phyloP scores from a whole-genome alignment of 1,140 invertebrate species.

The Planococcus citri region DNA sequence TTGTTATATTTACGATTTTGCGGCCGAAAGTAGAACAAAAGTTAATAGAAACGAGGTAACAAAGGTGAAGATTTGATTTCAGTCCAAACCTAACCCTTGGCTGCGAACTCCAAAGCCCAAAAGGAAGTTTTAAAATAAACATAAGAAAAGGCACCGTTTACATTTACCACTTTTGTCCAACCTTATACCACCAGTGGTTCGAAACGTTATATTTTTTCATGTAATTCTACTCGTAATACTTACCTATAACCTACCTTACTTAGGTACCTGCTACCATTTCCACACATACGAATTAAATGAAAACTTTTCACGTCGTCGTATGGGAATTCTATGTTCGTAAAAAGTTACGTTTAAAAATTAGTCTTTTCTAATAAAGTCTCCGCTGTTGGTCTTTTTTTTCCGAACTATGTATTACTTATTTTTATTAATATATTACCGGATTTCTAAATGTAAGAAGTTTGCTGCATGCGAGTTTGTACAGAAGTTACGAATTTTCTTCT shows the following conservation, averaged over 20 bases:
- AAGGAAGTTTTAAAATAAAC: conserved; percentile 4
- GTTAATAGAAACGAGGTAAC: conserved; percentile 6
- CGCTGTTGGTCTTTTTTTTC: too few species aligned
- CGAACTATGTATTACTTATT: too few species aligned
- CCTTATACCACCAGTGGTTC: background rate
- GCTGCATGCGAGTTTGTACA: too few species aligned
- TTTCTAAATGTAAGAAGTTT: too few species aligned
- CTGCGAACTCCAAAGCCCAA: conserved; percentile 5
- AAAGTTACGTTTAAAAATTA: background rate
- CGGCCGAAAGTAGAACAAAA: conserved; percentile 6
- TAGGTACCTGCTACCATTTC: too few species aligned
- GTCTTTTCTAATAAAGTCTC: too few species aligned
- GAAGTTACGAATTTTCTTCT: too few species aligned
- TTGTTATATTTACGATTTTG: conserved; percentile 8
- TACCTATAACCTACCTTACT: too few species aligned
- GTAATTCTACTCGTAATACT: background rate
- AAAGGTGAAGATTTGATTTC: background rate
- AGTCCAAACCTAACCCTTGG: background rate
- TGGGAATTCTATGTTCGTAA: background rate
- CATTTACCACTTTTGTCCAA: background rate
- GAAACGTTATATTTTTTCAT: conserved; percentile 5
- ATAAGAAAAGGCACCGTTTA: conserved; percentile 3
- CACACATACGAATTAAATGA: background rate
- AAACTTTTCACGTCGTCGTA: background rate
- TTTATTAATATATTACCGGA: too few species aligned